Conservation (phyloP, 2,888 invertebrate genomes). For the Serrognathus titanus region DNA sequence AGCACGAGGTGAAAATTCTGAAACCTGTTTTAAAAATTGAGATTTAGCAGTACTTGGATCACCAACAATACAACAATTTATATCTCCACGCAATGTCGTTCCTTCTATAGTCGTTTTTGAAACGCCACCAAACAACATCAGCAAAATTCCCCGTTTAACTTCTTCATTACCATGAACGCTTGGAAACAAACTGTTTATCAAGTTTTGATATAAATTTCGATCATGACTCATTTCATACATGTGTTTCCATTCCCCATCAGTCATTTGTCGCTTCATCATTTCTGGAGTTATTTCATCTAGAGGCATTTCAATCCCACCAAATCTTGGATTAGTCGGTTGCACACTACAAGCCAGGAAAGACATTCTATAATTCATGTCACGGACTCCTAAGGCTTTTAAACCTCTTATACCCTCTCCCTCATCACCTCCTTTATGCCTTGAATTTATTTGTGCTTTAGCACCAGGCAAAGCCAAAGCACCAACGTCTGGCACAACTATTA, state of each 20-base stretch:
- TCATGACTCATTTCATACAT: slow-evolving; percentile 97
- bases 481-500: slow-evolving; percentile 97
- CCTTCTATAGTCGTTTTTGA: slow-evolving; percentile 89
- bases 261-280: slow-evolving; percentile 91
- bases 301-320: slow-evolving; percentile 80
- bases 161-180: slow-evolving; percentile 96
- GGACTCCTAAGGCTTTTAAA: slow-evolving; percentile 67
- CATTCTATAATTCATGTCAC: slow-evolving; percentile 82
- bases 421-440: slow-evolving; percentile 68
- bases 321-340: slow-evolving; percentile 79
- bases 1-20: slow-evolving; percentile 93
- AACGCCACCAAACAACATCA: slow-evolving; percentile 97
- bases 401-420: slow-evolving; percentile 66
- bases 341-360: slow-evolving; percentile 94
- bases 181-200: slow-evolving; percentile 90
- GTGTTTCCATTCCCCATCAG: slow-evolving; percentile 90
- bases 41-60: slow-evolving; percentile 99
- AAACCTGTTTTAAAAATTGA: slow-evolving; percentile 89
- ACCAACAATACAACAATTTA: slow-evolving; percentile 97
- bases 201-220: slow-evolving; percentile 81
- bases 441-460: slow-evolving; percentile 76
- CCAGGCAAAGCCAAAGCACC: slow-evolving; percentile 83
- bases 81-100: slow-evolving; percentile 90
- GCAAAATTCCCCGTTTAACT: slow-evolving; percentile 82
- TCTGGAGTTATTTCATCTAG: slow-evolving; percentile 89